Conservation (phyloP, 2,113 vertebrate species). For the Seriola dumerili region DNA sequence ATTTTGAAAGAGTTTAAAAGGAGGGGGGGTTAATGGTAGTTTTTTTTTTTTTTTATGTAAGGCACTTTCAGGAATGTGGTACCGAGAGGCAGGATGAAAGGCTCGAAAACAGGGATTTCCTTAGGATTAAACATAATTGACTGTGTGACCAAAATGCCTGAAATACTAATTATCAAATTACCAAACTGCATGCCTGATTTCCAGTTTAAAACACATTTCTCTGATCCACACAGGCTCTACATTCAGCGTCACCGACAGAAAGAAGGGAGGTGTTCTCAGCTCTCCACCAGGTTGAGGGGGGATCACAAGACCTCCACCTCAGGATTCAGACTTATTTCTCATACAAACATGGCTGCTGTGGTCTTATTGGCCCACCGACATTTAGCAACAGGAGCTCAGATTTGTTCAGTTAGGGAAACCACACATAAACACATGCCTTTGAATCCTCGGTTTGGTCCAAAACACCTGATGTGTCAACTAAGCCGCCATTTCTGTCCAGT, state of each 20-base stretch:
- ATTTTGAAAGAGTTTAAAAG: slow-evolving; percentile 7
- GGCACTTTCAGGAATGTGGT: slow-evolving; percentile 37
- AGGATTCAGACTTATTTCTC: slow-evolving; percentile 40
- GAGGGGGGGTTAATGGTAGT: not conserved
- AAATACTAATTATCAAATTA: slow-evolving; percentile 54
- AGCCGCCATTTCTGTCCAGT: slow-evolving; percentile 1
- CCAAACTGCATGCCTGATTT: slow-evolving; percentile 1
- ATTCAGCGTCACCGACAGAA: slow-evolving; percentile 25
- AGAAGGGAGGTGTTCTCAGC: slow-evolving; percentile 9
- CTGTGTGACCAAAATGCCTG: slow-evolving; percentile 29
- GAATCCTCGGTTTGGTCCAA: slow-evolving; percentile 27
- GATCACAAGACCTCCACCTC: slow-evolving; percentile 52
- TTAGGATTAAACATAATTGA: slow-evolving; percentile 46
- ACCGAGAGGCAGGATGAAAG: slow-evolving; percentile 24
- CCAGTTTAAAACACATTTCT: slow-evolving; percentile 36
- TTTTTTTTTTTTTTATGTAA: slow-evolving; percentile 11
- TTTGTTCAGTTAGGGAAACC: slow-evolving; percentile 35
- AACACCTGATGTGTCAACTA: slow-evolving; percentile 51
- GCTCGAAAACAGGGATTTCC: slow-evolving; percentile 38
- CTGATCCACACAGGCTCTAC: slow-evolving; percentile 24
- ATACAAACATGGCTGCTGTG: slow-evolving; percentile 52
- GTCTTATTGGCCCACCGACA: slow-evolving; percentile 11
- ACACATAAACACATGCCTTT: slow-evolving; percentile 17
- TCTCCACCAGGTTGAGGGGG: slow-evolving; percentile 33
- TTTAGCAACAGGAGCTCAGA: slow-evolving; percentile 40